Conservation (phyloP, 1,140 invertebrate genomes). For the Ctenoplectra terminalis region DNA sequence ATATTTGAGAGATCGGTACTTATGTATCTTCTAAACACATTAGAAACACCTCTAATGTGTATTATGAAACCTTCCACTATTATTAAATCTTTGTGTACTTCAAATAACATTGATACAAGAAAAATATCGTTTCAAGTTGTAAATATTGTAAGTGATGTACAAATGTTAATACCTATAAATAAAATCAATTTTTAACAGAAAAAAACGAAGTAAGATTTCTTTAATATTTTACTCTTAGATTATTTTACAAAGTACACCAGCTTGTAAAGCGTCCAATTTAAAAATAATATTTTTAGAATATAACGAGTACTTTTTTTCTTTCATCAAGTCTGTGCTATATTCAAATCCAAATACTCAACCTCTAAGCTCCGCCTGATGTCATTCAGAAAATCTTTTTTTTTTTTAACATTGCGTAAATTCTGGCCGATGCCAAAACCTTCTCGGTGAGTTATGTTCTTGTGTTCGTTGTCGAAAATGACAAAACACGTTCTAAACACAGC, state of each 20-base stretch:
- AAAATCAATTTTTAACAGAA: not conserved
- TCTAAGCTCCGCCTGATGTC: not conserved
- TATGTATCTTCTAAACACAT: not conserved
- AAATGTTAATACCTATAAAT: not conserved
- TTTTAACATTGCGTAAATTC: constrained; percentile 8
- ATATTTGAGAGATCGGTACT: constrained; percentile 16
- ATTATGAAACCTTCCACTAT: constrained; percentile 14
- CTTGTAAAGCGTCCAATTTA: too few relatives aligned
- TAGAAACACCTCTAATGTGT: not conserved
- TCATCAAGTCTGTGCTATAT: not conserved
- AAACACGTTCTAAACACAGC: not conserved
- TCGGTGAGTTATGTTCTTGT: not conserved
- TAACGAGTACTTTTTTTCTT: not conserved
- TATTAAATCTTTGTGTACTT: not conserved
- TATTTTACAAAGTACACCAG: not conserved
- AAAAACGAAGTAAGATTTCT: not conserved
- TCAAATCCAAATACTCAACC: not conserved
- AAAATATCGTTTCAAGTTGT: not conserved
- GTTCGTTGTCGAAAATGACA: not conserved
- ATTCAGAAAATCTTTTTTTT: not conserved
- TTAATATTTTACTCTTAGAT: not conserved
- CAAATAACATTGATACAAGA: not conserved
- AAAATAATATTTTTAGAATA: too few relatives aligned
- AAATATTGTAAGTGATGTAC: not conserved
- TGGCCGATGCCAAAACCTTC: not conserved